Percentiles rank a stretch among this genome's conserved stretches.
These are phyloP conservation scores for Coenonympha glycerion DNA, from an alignment of 2,888 invertebrate species.

Conservation along the genomic window DNA sequence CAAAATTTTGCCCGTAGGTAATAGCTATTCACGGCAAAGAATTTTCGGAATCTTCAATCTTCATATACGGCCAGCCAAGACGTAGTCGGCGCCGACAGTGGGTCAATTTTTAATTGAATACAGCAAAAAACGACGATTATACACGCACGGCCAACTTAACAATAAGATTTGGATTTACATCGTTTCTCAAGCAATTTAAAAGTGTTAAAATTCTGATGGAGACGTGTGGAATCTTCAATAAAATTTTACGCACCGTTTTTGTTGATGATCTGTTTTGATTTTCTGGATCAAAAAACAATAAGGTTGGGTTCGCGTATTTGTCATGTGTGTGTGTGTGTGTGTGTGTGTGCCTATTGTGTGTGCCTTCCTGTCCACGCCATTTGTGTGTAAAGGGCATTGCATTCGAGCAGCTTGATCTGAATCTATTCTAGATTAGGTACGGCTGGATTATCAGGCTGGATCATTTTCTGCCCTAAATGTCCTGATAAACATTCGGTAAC, in stretches of 20 bases:
- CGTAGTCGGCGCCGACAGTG: conserved; percentile 43
- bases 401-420: too few species aligned
- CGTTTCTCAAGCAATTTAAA: conserved; percentile 34
- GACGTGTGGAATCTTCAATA: conserved; percentile 24
- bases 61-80: conserved; percentile 29
- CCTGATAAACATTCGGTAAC: too few species aligned
- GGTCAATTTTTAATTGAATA: conserved; percentile 71
- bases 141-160: conserved; percentile 59
- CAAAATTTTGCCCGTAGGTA: conserved; percentile 7
- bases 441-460: too few species aligned
- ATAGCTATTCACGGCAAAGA: conserved; percentile 24
- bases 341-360: too few species aligned
- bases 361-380: too few species aligned
- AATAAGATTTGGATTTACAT: conserved; percentile 47
- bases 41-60: conserved; percentile 29
- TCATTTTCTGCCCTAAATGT: too few species aligned
- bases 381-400: too few species aligned
- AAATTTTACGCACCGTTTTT: conserved; percentile 30
- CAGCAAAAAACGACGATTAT: conserved; percentile 61
- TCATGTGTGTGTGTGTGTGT: too few species aligned
- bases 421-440: too few species aligned
- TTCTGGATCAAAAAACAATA: too few species aligned
- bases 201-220: conserved; percentile 25
- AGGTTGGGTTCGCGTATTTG: too few species aligned
- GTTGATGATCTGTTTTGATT: conserved; percentile 19